Conservation (phyloP, 1,140 invertebrate genomes). For the Neodiprion fabricii region DNA sequence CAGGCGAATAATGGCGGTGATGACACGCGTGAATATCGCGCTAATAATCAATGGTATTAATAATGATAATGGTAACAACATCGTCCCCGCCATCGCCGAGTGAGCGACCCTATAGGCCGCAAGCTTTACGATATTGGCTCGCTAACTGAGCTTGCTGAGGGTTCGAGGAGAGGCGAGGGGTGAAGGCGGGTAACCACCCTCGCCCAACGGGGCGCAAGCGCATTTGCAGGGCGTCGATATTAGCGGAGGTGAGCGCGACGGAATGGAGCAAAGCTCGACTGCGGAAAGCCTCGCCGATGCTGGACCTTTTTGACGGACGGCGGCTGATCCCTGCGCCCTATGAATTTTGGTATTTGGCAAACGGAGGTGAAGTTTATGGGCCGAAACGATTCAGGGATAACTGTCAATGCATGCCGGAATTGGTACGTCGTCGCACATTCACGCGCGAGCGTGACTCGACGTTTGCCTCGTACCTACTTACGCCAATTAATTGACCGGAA, state of each 20-base stretch:
- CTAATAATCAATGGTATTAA: constrained; percentile 6
- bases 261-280: too few species aligned
- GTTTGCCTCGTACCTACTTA: too few species aligned
- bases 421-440: too few species aligned
- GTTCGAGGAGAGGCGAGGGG: neutral
- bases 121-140: constrained; percentile 7
- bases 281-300: too few species aligned
- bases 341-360: too few species aligned
- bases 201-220: neutral
- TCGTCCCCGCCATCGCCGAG: neutral
- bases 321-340: too few species aligned
- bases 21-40: constrained; percentile 1
- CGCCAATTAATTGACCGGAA: too few species aligned
- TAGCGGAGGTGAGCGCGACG: neutral
- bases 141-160: constrained; percentile 1
- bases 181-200: neutral
- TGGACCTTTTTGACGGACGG: too few species aligned
- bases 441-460: too few species aligned
- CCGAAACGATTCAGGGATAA: too few species aligned
- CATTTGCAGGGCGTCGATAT: neutral
- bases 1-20: neutral
- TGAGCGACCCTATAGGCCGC: constrained; percentile 1
- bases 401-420: too few species aligned
- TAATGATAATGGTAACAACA: neutral
- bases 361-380: too few species aligned